Evolutionary conservation across 2,797 vertebrate genomes (phyloP), one percentile per base, ranked within the genome.

Genomic region (Zenarchopterus dispar): DNA sequence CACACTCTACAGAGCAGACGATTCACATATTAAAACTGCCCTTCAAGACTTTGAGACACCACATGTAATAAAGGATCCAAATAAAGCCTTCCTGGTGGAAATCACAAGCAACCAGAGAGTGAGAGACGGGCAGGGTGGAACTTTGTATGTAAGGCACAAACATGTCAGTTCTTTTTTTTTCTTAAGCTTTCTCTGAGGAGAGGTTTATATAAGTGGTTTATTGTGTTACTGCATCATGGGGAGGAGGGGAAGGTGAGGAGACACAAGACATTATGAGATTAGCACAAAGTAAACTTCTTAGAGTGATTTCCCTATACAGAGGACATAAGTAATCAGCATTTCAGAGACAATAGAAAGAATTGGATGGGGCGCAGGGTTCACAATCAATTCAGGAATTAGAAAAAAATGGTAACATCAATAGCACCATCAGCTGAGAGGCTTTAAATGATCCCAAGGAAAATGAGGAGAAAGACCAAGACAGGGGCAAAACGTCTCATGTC

Each of bases 191-290:
- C 88, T 89, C 84, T 36, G 67, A 82, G 78, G 86, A 90, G 85
- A 87, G 88, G 82, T 93, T 93, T 92, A 92, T 91, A 88, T 91
- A 92, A 92, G 91, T 91, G 86, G 82, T 93, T 93, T 92, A 93
- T 92, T 93, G 88, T 78, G 28, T 73, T 81, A 71, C 89, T 67
- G 82, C 80, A 84, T 91, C 87, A 81, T 26, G 1, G 4, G 10
- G 24, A 36, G 56, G 81, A 70, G 67, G 57, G 75, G 82, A 73
- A 80, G 72, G 54, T 62, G 49, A 62, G 70, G 64, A 71, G 76
- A 74, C 58, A 46, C 49, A 50, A 78, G 70, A 85, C 84, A 88
- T 91, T 93, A 93, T 91, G 82, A 93, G 91, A 93, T 93, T 92
- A 92, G 75, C 79, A 70, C 81, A 86, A 90, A 89, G 88, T 85